Percentiles rank a stretch among this genome's conserved stretches.
phyloP scores from a whole-genome alignment of 2,113 vertebrate species.

The Gyps fulvus region DNA sequence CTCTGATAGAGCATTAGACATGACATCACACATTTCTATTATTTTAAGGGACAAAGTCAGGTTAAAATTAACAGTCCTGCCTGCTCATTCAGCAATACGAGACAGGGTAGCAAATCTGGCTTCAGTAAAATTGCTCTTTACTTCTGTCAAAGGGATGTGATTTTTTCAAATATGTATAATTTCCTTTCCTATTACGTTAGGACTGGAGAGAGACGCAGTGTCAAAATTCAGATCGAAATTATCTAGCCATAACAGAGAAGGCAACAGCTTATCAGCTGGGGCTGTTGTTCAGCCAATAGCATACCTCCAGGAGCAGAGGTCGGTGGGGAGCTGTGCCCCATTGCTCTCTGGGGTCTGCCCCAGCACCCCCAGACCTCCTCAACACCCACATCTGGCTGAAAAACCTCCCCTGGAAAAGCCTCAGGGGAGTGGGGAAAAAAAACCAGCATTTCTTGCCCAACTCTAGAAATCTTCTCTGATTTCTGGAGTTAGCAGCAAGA shows the following conservation, averaged over 20 bases:
- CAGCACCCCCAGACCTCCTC: neutral
- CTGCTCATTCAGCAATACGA: accelerated
- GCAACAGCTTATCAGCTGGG: neutral
- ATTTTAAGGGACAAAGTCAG: slow-evolving; percentile 3
- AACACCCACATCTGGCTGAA: neutral
- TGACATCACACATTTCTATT: neutral
- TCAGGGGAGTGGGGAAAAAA: neutral
- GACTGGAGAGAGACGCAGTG: neutral
- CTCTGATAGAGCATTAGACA: neutral
- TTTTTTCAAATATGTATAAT: neutral
- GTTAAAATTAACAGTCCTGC: neutral
- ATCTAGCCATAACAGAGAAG: neutral
- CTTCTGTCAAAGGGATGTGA: neutral
- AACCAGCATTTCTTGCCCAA: accelerated
- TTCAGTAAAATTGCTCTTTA: neutral
- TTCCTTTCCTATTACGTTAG: neutral
- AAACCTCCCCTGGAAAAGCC: neutral
- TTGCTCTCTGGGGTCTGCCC: neutral
- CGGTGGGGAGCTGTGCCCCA: accelerated
- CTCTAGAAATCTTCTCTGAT: neutral
- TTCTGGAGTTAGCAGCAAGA: neutral
- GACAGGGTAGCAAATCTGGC: neutral
- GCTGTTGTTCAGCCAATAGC: accelerated
- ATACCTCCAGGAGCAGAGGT: neutral
- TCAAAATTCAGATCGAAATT: neutral